These are phyloP conservation scores for Lypha dubia DNA, from an alignment of 2,888 invertebrate species.

Conservation along the genomic window DNA sequence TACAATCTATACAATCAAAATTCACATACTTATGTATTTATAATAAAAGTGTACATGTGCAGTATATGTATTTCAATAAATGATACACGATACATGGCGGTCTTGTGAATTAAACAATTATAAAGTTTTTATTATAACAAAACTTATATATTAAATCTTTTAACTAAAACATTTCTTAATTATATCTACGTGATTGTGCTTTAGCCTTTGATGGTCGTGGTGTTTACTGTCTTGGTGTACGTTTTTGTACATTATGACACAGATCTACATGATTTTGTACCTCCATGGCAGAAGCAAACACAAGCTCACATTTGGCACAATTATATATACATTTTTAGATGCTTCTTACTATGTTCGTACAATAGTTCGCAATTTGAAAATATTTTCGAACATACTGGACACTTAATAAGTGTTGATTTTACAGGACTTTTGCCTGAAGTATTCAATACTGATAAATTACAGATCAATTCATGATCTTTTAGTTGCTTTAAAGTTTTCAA, in stretches of 20 bases:
- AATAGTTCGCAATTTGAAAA: slow-evolving; percentile 6
- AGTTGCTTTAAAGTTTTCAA: neutral
- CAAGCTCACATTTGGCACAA: slow-evolving; percentile 59
- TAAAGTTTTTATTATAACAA: neutral
- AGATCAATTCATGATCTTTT: slow-evolving; percentile 27
- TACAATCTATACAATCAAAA: too few species aligned
- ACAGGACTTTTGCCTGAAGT: too few species aligned
- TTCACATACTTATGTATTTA: too few species aligned
- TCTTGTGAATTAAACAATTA: too few species aligned
- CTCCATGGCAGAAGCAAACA: slow-evolving; percentile 44
- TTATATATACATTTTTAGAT: slow-evolving; percentile 43
- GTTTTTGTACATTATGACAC: slow-evolving; percentile 36
- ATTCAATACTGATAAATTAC: too few species aligned
- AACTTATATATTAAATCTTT: neutral
- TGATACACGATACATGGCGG: too few species aligned
- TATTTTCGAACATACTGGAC: neutral
- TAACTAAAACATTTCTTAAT: neutral
- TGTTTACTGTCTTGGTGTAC: slow-evolving; percentile 28
- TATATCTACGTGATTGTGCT: neutral
- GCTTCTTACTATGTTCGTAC: slow-evolving; percentile 44
- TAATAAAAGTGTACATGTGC: too few species aligned
- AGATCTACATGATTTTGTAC: slow-evolving; percentile 57
- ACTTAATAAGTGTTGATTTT: neutral
- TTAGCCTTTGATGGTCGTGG: neutral
- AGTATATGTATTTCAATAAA: too few species aligned